Conservation (phyloP, 2,888 invertebrate genomes). For the Tipula vernalis region DNA sequence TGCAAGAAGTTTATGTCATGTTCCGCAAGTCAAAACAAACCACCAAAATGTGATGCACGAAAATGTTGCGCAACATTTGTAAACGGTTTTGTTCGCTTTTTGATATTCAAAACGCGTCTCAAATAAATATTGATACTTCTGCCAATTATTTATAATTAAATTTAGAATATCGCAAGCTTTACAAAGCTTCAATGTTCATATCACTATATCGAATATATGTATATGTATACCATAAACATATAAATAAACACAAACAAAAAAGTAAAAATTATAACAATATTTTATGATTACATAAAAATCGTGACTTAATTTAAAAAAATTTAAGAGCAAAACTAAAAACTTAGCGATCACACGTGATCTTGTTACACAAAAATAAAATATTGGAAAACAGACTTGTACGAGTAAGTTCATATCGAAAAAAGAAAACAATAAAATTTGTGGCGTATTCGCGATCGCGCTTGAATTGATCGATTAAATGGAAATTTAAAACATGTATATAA, state of each 20-base stretch:
- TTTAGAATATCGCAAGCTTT: background rate
- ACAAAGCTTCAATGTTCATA: background rate
- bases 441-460: background rate
- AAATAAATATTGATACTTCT: background rate
- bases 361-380: background rate
- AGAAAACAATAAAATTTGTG: background rate
- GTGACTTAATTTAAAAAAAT: background rate
- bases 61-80: background rate
- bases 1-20: background rate
- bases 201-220: background rate
- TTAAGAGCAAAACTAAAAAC: background rate
- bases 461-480: background rate
- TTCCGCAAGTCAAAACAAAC: background rate
- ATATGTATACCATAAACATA: background rate
- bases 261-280: background rate
- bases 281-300: background rate
- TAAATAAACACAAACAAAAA: background rate
- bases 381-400: background rate
- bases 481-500: background rate
- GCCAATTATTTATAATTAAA: background rate
- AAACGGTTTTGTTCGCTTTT: background rate
- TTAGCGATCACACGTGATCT: background rate
- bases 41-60: background rate
- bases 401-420: background rate
- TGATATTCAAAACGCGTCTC: background rate